These are phyloP conservation scores for Agrenia bidenticulata DNA, from an alignment of 2,888 invertebrate species.

Conservation along the genomic window DNA sequence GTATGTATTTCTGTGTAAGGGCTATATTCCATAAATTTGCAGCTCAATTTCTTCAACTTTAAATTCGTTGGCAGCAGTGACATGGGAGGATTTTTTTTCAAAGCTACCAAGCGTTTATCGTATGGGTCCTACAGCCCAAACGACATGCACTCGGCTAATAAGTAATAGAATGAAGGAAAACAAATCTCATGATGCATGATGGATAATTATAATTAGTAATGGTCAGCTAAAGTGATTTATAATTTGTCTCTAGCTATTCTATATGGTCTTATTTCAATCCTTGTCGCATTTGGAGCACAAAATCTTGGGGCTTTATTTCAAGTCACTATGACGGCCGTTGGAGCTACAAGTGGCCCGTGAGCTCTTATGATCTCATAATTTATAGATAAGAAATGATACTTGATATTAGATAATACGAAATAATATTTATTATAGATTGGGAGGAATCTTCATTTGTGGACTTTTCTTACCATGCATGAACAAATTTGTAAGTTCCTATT, in stretches of 20 bases:
- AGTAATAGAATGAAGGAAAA: too few relatives aligned
- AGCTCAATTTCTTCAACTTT: constrained; percentile 37
- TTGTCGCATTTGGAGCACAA: constrained; percentile 41
- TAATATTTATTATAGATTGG: constrained; percentile 27
- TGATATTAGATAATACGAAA: background rate
- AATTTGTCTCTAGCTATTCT: constrained; percentile 33
- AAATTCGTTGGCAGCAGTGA: constrained; percentile 40
- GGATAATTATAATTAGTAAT: too few relatives aligned
- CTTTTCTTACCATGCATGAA: constrained; percentile 50
- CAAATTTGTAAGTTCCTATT: constrained; percentile 32
- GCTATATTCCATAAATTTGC: background rate
- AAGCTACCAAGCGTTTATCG: constrained; percentile 67
- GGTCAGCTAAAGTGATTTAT: too few relatives aligned
- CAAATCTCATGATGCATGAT: too few relatives aligned
- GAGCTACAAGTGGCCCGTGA: constrained; percentile 25
- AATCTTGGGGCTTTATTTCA: constrained; percentile 43
- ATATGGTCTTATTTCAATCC: constrained; percentile 42
- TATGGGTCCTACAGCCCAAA: constrained; percentile 58
- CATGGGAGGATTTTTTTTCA: constrained; percentile 48
- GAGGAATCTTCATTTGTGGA: constrained; percentile 45
- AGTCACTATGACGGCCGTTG: constrained; percentile 35
- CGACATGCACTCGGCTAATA: constrained; percentile 69
- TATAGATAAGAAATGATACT: background rate
- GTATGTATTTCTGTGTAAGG: too few relatives aligned
- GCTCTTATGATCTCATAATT: too few relatives aligned